Evolutionary conservation across 2,888 invertebrate genomes (phyloP).

Genomic region (Litoditis marina): DNA sequence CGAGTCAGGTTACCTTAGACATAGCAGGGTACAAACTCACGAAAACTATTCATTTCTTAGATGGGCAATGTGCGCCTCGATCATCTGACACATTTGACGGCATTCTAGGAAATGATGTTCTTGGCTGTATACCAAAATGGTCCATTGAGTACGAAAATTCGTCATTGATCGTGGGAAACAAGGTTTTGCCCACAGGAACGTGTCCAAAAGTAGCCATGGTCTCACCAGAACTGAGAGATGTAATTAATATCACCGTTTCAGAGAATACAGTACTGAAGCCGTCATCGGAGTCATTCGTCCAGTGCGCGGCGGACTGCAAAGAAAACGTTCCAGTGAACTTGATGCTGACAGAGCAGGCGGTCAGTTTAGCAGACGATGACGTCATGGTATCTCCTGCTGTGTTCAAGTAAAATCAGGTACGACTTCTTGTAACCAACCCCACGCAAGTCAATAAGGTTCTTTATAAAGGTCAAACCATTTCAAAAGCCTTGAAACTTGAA

Average conservation of each 20-base stretch:
- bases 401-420: neutral
- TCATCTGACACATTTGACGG: constrained; percentile 2
- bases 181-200: neutral
- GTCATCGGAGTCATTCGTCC: constrained; percentile 5
- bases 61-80: neutral
- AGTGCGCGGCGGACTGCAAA: constrained; percentile 4
- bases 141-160: constrained; percentile 6
- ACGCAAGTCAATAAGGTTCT: neutral
- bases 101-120: constrained; percentile 18
- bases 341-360: too few relatives aligned
- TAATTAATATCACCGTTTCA: neutral
- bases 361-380: too few relatives aligned
- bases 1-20: constrained; percentile 1
- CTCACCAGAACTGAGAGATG: too few relatives aligned
- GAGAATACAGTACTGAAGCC: constrained; percentile 6
- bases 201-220: neutral
- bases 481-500: neutral
- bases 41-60: neutral
- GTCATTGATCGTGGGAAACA: constrained; percentile 3
- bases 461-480: neutral
- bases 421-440: neutral
- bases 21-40: neutral
- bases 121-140: constrained; percentile 6
- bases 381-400: too few relatives aligned
- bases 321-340: neutral